A percentile compares a stretch with the other conserved stretches of the same genome.
Evolutionary conservation across 2,888 invertebrate genomes (phyloP).

Genomic region (Lydus trimaculatus): DNA sequence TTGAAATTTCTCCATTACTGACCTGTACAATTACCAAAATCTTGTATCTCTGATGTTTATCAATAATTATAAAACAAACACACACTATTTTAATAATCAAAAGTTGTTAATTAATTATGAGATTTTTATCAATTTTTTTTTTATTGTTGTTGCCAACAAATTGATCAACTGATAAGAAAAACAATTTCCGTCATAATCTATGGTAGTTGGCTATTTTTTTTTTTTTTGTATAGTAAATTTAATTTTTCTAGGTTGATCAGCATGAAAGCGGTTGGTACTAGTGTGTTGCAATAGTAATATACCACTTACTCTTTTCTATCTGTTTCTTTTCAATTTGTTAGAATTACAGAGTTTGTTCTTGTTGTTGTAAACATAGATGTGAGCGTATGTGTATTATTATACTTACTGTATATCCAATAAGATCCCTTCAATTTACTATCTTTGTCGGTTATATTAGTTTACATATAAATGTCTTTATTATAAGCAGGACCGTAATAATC

Average conservation of each 20-base stretch:
- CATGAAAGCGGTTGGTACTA: not conserved
- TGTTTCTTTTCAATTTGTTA: too few species aligned
- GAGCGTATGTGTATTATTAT: too few species aligned
- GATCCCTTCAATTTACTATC: too few species aligned
- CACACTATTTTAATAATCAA: not conserved
- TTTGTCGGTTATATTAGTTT: too few species aligned
- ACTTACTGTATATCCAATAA: too few species aligned
- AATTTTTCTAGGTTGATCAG: not conserved
- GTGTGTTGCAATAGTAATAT: too few species aligned
- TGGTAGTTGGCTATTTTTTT: too few species aligned
- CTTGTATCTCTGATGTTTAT: not conserved
- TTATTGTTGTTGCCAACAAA: not conserved
- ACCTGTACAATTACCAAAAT: not conserved
- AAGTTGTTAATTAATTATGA: not conserved
- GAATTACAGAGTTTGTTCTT: too few species aligned
- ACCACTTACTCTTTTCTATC: too few species aligned
- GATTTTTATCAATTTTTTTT: not conserved
- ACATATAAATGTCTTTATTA: too few species aligned
- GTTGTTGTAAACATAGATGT: too few species aligned
- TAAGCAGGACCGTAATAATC: too few species aligned
- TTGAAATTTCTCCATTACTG: not conserved
- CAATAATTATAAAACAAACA: not conserved
- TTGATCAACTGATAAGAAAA: not conserved
- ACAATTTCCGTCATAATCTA: not conserved
- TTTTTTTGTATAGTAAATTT: not conserved